Evolutionary conservation across 2,113 vertebrate species (phyloP).

Genomic region (Tauraco erythrolophus): DNA sequence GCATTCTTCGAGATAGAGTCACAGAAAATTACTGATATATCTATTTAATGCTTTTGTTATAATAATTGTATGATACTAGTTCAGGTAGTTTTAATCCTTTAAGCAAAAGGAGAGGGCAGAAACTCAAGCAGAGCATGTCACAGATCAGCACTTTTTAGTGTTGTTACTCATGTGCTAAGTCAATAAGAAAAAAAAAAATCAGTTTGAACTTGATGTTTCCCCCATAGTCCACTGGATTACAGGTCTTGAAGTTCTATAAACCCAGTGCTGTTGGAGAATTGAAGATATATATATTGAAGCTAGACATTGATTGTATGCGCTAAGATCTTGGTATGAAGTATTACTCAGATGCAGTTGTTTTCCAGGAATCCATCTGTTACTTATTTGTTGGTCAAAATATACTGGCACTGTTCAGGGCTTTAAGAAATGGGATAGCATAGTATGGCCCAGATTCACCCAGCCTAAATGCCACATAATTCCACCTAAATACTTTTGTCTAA

Average conservation of each 20-base stretch:
- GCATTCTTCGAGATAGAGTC: not conserved
- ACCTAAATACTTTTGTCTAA: slow-evolving; percentile 40
- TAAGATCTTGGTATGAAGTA: not conserved
- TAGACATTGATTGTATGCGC: fast-evolving
- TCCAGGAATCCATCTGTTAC: not conserved
- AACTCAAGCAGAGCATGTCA: fast-evolving
- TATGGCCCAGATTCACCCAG: not conserved
- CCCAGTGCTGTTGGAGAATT: not conserved
- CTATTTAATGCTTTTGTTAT: not conserved
- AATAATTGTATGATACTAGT: not conserved
- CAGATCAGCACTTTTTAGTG: not conserved
- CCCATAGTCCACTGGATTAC: not conserved
- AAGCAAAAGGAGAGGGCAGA: not conserved
- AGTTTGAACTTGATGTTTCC: not conserved
- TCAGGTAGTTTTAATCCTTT: not conserved
- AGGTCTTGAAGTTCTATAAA: not conserved
- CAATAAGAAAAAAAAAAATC: not conserved
- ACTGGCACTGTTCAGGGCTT: not conserved
- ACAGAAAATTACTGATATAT: too few species aligned
- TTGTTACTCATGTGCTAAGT: not conserved
- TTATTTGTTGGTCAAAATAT: not conserved
- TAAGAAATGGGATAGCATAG: not conserved
- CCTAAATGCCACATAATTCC: slow-evolving; percentile 36
- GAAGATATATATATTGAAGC: not conserved
- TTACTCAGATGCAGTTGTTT: not conserved